Evolutionary conservation across 1,140 invertebrate species (phyloP), one percentile per base, ranked within the genome.

Genomic region (Penaeus vannamei): DNA sequence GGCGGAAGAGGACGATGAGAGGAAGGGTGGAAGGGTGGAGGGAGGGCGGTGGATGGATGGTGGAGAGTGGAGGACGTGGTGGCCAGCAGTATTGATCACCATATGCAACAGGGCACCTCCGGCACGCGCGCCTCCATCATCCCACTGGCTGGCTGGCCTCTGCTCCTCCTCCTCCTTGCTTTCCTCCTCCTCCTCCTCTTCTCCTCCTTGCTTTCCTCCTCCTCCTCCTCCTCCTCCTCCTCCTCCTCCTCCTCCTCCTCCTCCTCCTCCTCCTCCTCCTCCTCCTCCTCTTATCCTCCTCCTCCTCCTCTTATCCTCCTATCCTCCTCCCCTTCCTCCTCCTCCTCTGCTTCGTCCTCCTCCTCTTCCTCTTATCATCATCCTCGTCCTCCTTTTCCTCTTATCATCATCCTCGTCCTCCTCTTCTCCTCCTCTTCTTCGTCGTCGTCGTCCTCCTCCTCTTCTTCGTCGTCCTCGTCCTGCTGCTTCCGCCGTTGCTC

Each of bases 31-130:
- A 76, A 26, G 36, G 66, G n/a, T 12, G 26, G 26, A 32, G 26
- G 14, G 26, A 7, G 69, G 17, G 26, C 14, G 20, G 36, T 19
- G n/a, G 17, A 14, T n/a, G 66, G 22, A 17, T 20, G 69, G 26
- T 32, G 22, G 69, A 36, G 14, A 29, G 19, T n/a, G 36, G 26
- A 36, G 29, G 36, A 36, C 12, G 29, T 32, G 5, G 26, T 32
- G 69, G 26, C 26, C 20, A 72, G 69, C 69, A 72, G 69, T 72
- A 72, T 72, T 72, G 69, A 72, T 72, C 69, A 72, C 69, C 69
- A 72, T 72, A 72, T 72, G 69, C 69, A 72, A 72, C 69, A 72
- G 69, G 69, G 69, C 19, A 17, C 26, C 69, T 29, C 26, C 26
- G 26, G 36, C 69, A 72, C 69, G 36, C 69, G 36, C 42, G 42